Percentiles rank a stretch among this genome's conserved stretches.
Evolutionary conservation across 2,888 invertebrate species (phyloP).

Genomic region (Eupithecia vulgata): DNA sequence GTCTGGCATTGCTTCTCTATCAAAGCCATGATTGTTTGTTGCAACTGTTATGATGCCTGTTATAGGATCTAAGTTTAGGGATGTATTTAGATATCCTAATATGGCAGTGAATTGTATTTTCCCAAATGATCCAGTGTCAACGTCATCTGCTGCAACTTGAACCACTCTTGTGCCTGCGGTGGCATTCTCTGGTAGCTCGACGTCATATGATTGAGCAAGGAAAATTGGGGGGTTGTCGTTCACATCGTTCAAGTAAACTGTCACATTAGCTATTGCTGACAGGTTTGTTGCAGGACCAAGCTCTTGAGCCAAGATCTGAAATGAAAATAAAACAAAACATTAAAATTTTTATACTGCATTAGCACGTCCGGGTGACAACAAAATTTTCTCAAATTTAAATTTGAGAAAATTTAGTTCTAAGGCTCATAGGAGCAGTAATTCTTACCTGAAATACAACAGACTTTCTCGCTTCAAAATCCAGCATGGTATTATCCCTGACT

Average conservation of each 20-base stretch:
- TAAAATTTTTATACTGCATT: background rate
- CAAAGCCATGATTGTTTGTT: slow-evolving; percentile 89
- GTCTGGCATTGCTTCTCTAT: slow-evolving; percentile 91
- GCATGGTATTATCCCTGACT: slow-evolving; percentile 90
- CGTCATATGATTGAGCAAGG: slow-evolving; percentile 88
- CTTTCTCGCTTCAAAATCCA: slow-evolving; percentile 93
- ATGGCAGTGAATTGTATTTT: slow-evolving; percentile 91
- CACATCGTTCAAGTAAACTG: slow-evolving; percentile 91
- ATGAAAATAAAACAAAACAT: background rate
- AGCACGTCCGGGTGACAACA: no score
- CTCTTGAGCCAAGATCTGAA: slow-evolving; percentile 91
- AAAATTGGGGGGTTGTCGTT: slow-evolving; percentile 96
- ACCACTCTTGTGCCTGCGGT: slow-evolving; percentile 88
- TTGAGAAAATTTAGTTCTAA: no score
- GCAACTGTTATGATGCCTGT: slow-evolving; percentile 92
- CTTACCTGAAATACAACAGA: slow-evolving; percentile 89
- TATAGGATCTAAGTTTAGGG: slow-evolving; percentile 89
- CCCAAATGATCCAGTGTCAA: slow-evolving; percentile 91
- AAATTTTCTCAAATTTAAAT: no score
- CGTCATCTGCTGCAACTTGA: slow-evolving; percentile 92
- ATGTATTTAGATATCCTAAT: slow-evolving; percentile 90
- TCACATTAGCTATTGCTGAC: slow-evolving; percentile 89
- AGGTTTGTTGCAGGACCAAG: slow-evolving; percentile 90
- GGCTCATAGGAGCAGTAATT: background rate
- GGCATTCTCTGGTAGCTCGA: slow-evolving; percentile 91